Evolutionary conservation across 2,888 invertebrate species (phyloP), one percentile per base, ranked within the genome.

Genomic region (Leptopterna dolabrata): DNA sequence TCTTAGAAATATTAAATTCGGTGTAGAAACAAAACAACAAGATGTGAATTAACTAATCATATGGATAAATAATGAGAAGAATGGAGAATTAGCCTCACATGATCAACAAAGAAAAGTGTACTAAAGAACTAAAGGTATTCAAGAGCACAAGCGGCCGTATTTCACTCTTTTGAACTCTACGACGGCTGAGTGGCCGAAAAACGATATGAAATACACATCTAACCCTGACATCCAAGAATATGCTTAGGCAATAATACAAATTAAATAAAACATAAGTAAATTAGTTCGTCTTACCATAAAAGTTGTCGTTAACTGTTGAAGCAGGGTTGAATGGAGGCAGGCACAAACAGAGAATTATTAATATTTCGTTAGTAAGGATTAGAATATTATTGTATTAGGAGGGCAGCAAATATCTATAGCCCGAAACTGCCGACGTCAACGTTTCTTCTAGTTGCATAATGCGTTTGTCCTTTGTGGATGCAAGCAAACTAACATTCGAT

Each of bases 301-400:
- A 99, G 94, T 99, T 99, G 95, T 99, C 99, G 94, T 98, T 99
- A 94, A 98, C 99, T 99, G 96, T 89, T 90, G 90, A 90, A 91
- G 91, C 90, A 90, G 92, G 71, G 85, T 84, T 87, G 85, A 83
- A 55, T 71, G 81, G 86, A 86, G 88, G 89, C 88, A 89, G 89
- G 89, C 88, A 89, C 84, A 88, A 88, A 86, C 82, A 84, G 78
- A 89, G 76, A 89, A 89, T 88, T 41, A 81, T 81, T 81, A 88
- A 86, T 89, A 88, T 78, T 86, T 80, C 87, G 89, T 89, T 88
- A 89, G 89, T 88, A 82, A 43, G 41, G 45, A 78, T 24, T 45
- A 78, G 45, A 45, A 78, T 41, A 78, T 78, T 78, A 78, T 24
- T 78, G 45, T 41, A 24, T 45, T 78, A 78, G 45, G 24, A 43